Conservation (phyloP, 2,888 invertebrate species). For the Disparrhopalites patrizii region DNA sequence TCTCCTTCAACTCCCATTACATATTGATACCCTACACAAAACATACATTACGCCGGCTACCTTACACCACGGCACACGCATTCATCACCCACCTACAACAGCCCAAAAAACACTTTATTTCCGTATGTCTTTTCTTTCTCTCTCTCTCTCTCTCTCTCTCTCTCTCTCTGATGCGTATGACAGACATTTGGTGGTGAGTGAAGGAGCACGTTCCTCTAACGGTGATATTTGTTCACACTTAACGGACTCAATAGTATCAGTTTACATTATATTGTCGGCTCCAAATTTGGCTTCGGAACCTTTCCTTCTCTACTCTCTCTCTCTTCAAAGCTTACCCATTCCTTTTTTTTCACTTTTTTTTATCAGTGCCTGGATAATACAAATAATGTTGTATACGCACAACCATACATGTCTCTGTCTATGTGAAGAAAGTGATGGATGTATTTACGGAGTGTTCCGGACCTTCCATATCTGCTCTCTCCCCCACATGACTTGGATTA, state of each 20-base stretch:
- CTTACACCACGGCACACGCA: no score
- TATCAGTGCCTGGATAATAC: constrained; percentile 17
- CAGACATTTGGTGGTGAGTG: neutral
- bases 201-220: constrained; percentile 32
- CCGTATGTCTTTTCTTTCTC: no score
- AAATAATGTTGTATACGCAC: constrained; percentile 19
- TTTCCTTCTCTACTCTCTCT: constrained; percentile 17
- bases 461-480: neutral
- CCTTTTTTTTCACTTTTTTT: no score
- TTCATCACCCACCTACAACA: no score
- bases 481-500: neutral
- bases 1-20: no score
- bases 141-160: no score
- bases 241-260: constrained; percentile 30
- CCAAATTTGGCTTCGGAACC: constrained; percentile 33
- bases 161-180: no score
- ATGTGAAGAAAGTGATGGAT: constrained; percentile 24
- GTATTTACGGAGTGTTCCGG: constrained; percentile 14
- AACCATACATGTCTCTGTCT: neutral
- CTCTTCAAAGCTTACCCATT: constrained; percentile 2
- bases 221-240: constrained; percentile 35
- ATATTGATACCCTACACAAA: no score
- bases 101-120: no score
- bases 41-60: no score
- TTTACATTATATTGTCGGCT: constrained; percentile 34